A percentile compares a stretch with the other conserved stretches of the same genome.
Evolutionary conservation across 2,888 invertebrate species (phyloP).

Genomic region (Aquatica leii): DNA sequence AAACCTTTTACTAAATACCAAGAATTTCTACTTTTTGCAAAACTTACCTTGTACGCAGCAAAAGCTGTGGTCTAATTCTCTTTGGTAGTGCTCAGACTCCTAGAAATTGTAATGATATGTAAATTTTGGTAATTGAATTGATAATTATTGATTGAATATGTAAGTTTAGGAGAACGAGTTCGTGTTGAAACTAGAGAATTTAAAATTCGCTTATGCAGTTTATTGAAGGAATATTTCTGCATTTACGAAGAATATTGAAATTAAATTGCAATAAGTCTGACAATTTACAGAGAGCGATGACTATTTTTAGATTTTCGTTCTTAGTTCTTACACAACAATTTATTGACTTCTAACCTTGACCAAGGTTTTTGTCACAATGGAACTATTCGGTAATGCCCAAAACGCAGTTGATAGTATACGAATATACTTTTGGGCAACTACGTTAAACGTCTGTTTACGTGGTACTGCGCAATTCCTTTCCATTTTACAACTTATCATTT

Average conservation of each 20-base stretch:
- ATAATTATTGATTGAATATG: no score
- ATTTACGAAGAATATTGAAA: no score
- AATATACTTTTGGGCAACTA: slow-evolving; percentile 1
- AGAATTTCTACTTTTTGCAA: no score
- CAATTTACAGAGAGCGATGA: no score
- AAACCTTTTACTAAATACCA: no score
- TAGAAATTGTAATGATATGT: background rate
- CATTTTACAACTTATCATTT: background rate
- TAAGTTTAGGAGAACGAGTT: no score
- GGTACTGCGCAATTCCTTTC: slow-evolving; percentile 7
- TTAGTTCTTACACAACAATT: slow-evolving; percentile 20
- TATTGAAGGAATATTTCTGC: no score
- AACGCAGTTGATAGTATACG: background rate
- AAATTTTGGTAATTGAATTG: no score
- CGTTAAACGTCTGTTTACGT: background rate
- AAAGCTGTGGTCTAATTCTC: background rate
- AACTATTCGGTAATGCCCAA: slow-evolving; percentile 10
- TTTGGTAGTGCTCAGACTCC: slow-evolving; percentile 8
- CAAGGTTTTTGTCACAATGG: slow-evolving; percentile 21
- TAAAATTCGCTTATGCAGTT: no score
- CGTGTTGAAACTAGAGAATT: no score
- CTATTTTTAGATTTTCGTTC: no score
- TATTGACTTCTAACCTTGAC: slow-evolving; percentile 29
- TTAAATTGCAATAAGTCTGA: no score
- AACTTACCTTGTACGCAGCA: slow-evolving; percentile 11